Conservation (phyloP, 2,113 vertebrate genomes). For the Scomber japonicus region DNA sequence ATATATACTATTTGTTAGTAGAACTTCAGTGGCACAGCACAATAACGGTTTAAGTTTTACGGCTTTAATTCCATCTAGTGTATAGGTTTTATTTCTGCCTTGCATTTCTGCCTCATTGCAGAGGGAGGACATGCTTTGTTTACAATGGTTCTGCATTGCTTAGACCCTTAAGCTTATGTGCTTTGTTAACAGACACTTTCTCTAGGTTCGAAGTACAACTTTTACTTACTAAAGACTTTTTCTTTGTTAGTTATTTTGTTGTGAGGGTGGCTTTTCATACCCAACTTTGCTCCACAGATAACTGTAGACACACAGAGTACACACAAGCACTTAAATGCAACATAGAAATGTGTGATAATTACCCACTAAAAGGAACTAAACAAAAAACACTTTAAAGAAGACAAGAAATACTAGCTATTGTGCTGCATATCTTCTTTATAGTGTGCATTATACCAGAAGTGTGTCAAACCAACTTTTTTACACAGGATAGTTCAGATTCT, state of each 20-base stretch:
- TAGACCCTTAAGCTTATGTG: background rate
- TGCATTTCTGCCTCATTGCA: background rate
- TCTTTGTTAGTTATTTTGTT: background rate
- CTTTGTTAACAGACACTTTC: background rate
- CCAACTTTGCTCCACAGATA: background rate
- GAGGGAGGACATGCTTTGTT: background rate
- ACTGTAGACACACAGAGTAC: background rate
- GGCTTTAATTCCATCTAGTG: background rate
- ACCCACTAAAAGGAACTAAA: background rate
- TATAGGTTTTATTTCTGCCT: conserved; percentile 1
- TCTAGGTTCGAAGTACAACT: background rate
- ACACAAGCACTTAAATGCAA: background rate
- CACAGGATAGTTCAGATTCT: conserved; percentile 25
- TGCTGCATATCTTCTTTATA: background rate
- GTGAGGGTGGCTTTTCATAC: background rate
- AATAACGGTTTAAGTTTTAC: background rate
- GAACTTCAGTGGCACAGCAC: background rate
- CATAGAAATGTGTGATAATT: background rate
- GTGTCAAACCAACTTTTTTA: background rate
- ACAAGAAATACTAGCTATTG: background rate
- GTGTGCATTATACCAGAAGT: background rate
- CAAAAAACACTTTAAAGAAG: background rate
- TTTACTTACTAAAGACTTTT: conserved; percentile 10
- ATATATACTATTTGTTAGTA: background rate
- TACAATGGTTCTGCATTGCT: background rate